Base-by-base conservation (phyloP, 2,888 invertebrate genomes). In the Teleogryllus oceanicus region DNA sequence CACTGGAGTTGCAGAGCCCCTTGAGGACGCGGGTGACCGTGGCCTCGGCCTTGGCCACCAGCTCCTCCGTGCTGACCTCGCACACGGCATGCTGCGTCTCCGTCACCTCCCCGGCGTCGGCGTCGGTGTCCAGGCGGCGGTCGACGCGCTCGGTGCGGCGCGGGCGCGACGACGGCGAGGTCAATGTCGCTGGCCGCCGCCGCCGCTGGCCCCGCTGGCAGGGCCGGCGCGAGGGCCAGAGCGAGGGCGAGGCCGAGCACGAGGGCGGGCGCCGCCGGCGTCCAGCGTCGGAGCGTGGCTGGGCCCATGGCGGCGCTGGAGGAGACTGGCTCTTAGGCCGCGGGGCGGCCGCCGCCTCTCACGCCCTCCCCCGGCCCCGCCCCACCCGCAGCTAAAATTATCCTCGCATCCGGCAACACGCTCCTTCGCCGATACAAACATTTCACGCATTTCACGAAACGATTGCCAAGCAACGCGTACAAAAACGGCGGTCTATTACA, bases 21-120 rank as follows among this genome's bases (percentile, higher is more conserved):
- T 86, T 86, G 2, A 88, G 84, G 16, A 87, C 86, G 78, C 86
- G 85, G 4, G 87, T 86, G 11, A 87, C 86, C 0, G 86, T 87
- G 10, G 88, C 86, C 81, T 85, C 85, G 49, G 88, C 88, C 37
- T 86, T 86, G 2, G 87, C 87, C 5, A 86, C 85, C 18, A 88
- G 83, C 81, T 87, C 85, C 78, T 87, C 86, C 5, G 86, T 87
- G 13, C 84, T 85, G 76, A 88, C 86, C 82, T 85, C 86, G 81
- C 88, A 88, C 16, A 84, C 85, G 3, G 87, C 85, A 75, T 86
- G 85, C 78, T 87, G 86, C 75, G 85, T 86, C 81, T 88, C 87
- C 13, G 85, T 85, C 2, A 85, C 84, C 8, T 84, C 85, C 13
- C 83, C 83, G 20, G 24, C 18, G 24, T 24, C 24, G 49, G 77